Conservation (phyloP, 2,113 vertebrate genomes). For the Entelurus aequoreus region DNA sequence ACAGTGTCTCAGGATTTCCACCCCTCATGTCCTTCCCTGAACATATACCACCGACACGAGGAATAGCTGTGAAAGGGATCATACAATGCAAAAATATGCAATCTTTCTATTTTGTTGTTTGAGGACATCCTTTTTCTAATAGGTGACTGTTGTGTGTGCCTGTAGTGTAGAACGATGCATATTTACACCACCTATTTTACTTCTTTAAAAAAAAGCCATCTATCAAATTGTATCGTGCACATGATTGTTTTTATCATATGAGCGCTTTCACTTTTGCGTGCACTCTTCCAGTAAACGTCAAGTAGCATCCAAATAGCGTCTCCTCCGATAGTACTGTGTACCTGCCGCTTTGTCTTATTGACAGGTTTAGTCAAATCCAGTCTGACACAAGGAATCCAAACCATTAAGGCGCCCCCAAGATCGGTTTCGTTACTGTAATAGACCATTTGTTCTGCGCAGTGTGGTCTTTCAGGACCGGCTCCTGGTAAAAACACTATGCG, state of each 20-base stretch:
- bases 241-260: conserved; percentile 34
- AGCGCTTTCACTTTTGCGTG: conserved; percentile 32
- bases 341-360: conserved; percentile 45
- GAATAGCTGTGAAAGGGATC: conserved; percentile 73
- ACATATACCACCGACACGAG: conserved; percentile 28
- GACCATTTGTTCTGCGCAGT: conserved; percentile 39
- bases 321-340: conserved; percentile 45
- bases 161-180: conserved; percentile 65
- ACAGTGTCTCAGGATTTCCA: conserved; percentile 74
- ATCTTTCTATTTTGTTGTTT: conserved; percentile 76
- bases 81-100: conserved; percentile 79
- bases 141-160: conserved; percentile 66
- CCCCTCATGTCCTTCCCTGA: conserved; percentile 31
- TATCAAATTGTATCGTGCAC: conserved; percentile 45
- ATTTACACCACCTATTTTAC: conserved; percentile 57
- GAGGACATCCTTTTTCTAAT: conserved; percentile 72
- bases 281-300: conserved; percentile 37
- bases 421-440: conserved; percentile 19
- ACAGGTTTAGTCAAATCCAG: conserved; percentile 38
- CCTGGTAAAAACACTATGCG: no score
- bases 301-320: conserved; percentile 40
- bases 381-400: conserved; percentile 25
- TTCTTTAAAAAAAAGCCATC: conserved; percentile 54
- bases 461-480: conserved; percentile 6
- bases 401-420: conserved; percentile 21